Evolutionary conservation across 2,797 vertebrate species (phyloP), one percentile per base, ranked within the genome.

Genomic region (Centroberyx gerrardi): DNA sequence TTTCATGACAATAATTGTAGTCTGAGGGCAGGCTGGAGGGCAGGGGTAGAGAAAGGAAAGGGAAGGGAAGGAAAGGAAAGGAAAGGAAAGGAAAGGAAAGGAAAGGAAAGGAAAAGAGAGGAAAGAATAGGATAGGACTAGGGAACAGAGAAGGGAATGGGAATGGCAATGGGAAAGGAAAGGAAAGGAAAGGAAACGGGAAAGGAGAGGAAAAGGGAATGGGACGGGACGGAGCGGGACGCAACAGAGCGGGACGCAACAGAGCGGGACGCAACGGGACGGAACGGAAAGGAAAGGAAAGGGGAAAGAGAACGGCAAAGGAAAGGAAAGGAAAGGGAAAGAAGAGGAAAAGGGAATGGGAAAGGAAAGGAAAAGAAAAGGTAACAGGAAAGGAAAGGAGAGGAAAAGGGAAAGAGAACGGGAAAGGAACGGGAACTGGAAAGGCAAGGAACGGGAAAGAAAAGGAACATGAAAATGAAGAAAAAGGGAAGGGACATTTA

Each of bases 401-500:
- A 22, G 22, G 22, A 22, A 22, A 22, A 22, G 22, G 22, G 22
- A 22, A 22, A 1, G 22, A 1, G 22, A n/a, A n/a, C n/a, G n/a
- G 22, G 22, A 22, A 22, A 22, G 22, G 22, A 1, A 22, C 22
- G 22, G 22, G 22, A 22, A 22, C 22, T 1, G 22, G 22, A 22
- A 22, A 22, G 42, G 8, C 8, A 54, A 54, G 22, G 22, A 22
- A 22, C 22, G 22, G 22, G 22, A 22, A 22, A 22, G 22, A 1
- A 22, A 17, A 48, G 6, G 0, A 38, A 46, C 10, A 64, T 36
- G 6, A 66, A 59, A 48, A 79, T 9, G 12, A 59, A 71, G 44
- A 68, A 2, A 64, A 73, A 60, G 85, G 80, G 76, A 38, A 53
- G 28, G 73, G 86, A 68, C 63, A 71, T 82, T 56, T 59, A 36